Evolutionary conservation across 2,113 vertebrate genomes (phyloP), one percentile per base, ranked within the genome.

Genomic region (Takifugu bimaculatus): DNA sequence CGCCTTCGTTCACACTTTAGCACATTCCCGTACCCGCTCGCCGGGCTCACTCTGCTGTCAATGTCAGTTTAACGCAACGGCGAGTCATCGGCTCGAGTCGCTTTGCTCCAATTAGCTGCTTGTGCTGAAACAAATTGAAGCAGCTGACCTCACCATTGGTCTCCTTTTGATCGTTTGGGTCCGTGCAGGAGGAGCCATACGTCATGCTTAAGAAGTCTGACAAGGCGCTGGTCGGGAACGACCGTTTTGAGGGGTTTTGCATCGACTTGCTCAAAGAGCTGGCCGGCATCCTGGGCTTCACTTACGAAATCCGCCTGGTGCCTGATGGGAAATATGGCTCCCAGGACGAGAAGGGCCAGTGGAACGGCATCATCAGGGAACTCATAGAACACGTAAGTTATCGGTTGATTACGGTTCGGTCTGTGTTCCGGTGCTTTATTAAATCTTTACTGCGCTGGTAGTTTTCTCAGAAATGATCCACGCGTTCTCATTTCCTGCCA

Each of bases 191-290:
- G 78, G 95, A 97, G 84, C 97, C 97, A 75, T 99, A 99, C 47
- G 94, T 98, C 87, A 98, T 98, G 96, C 97, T 98, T 91, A 94
- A 93, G 63, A 98, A 95, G 79, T 99, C 96, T 0, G 94, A 98
- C 91, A 94, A 91, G 10, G 93, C 95, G 11, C 91, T 99, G 32
- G 93, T 94, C 0, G 97, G 96, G 54, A 99, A 98, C 0, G 94
- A 98, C 69, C 94, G 96, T 26, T 99, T 99, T 10, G 97, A 99
- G 90, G 97, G 97, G 27, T 99, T 94, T 90, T 99, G 97, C 90
- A 93, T 98, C 3, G 97, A 99, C 90, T 91, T 99, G 39, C 93
- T 99, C 7, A 96, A 94, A 79, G 96, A 98, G 85, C 91, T 99
- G 76, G 89, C 97, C 57, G 75, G 87, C 77, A 92, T 99, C 84